Conservation (phyloP, 2,113 vertebrate species). For the Cettia cetti region DNA sequence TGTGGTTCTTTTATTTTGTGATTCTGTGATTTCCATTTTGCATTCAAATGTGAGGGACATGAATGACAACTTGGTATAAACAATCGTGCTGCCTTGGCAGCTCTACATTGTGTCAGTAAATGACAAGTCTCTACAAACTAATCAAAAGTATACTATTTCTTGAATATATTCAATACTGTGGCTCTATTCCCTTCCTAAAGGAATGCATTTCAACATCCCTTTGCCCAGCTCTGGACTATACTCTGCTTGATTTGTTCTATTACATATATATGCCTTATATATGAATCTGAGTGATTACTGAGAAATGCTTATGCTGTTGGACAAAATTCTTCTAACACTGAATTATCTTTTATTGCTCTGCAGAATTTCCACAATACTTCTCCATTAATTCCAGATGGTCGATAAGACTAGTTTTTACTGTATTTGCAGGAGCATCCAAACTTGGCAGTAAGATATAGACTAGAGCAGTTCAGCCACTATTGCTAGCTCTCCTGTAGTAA, state of each 20-base stretch:
- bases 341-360: slow-evolving; percentile 20
- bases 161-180: neutral
- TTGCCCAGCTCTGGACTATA: neutral
- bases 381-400: slow-evolving; percentile 15
- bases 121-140: neutral
- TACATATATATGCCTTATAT: neutral
- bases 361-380: neutral
- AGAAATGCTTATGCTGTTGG: neutral
- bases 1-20: neutral
- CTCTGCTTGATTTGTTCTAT: neutral
- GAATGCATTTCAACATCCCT: neutral
- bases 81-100: neutral
- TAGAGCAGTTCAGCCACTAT: neutral
- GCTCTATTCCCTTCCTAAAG: neutral
- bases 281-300: neutral
- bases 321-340: neutral
- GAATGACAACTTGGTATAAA: neutral
- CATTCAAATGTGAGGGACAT: neutral
- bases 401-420: neutral
- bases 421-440: neutral
- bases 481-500: neutral
- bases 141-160: neutral
- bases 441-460: neutral
- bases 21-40: neutral
- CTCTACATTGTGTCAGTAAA: neutral